Percentiles rank a stretch among this genome's conserved stretches.
Evolutionary conservation across 2,888 invertebrate species (phyloP).

Genomic region (Dolichopus griseipennis): DNA sequence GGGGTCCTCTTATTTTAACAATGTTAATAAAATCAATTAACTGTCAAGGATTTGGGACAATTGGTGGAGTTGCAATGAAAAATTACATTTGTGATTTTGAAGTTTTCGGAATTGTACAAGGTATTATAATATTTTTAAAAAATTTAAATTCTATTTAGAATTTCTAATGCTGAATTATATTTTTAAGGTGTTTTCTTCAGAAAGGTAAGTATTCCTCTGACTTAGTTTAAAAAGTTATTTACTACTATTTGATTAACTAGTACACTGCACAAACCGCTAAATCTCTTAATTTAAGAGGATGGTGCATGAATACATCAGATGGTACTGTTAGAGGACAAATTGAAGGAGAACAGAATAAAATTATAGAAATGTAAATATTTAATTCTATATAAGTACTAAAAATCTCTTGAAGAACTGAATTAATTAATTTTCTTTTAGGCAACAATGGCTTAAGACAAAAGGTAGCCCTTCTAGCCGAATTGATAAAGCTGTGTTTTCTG

Average conservation of each 20-base stretch:
- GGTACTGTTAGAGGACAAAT: background rate
- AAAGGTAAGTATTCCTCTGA: background rate
- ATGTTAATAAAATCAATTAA: background rate
- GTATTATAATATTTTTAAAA: background rate
- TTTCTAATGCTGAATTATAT: background rate
- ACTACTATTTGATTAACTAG: background rate
- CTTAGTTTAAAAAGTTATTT: too few relatives aligned
- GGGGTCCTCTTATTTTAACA: background rate
- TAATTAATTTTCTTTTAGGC: background rate
- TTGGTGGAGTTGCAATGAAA: background rate
- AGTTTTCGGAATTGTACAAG: background rate
- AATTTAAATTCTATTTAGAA: background rate
- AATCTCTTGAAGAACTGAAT: background rate
- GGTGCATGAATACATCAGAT: background rate
- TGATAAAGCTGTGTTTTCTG: conserved; percentile 10
- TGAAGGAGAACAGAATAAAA: background rate
- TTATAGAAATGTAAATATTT: background rate
- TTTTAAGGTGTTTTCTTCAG: background rate
- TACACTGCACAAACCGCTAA: background rate
- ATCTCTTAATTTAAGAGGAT: background rate
- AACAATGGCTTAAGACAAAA: conserved; percentile 5
- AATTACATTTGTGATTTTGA: background rate
- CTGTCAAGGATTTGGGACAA: background rate
- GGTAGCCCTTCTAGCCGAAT: conserved; percentile 2
- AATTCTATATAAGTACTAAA: background rate